Conservation (phyloP, 2,797 vertebrate genomes). For the Parambassis ranga region DNA sequence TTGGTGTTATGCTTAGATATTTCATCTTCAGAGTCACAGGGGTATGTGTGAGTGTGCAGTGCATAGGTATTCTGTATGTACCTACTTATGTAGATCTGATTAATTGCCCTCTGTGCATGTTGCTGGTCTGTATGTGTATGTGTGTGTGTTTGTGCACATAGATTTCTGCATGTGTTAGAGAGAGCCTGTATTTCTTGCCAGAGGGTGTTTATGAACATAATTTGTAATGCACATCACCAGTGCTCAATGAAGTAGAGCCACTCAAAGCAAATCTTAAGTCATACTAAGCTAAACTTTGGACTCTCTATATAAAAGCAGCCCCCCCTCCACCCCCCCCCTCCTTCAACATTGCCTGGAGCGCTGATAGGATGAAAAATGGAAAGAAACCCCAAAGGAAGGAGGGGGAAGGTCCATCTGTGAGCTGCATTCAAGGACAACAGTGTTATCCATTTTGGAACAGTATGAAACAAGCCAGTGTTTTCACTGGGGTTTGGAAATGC, state of each 20-base stretch:
- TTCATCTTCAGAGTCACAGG: constrained; percentile 26
- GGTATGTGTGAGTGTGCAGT: not conserved
- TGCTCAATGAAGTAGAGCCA: constrained; percentile 2
- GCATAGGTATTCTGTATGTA: not conserved
- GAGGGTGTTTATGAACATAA: not conserved
- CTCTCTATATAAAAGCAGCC: constrained; percentile 28
- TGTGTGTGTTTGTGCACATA: not conserved
- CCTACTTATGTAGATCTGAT: not conserved
- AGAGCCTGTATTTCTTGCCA: constrained; percentile 10
- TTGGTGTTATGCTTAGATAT: constrained; percentile 20
- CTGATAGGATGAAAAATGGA: constrained; percentile 73
- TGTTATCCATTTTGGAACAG: constrained; percentile 76
- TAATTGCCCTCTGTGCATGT: not conserved
- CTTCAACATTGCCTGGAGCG: constrained; percentile 66
- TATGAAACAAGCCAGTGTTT: constrained; percentile 78
- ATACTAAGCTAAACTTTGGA: constrained; percentile 43
- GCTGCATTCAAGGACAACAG: constrained; percentile 79
- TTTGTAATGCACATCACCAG: not conserved
- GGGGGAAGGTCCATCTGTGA: constrained; percentile 71
- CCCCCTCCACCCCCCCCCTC: not conserved
- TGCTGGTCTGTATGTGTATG: not conserved
- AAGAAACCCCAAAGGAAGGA: constrained; percentile 61
- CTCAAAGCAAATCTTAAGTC: constrained; percentile 33
- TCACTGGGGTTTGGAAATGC: constrained; percentile 54
- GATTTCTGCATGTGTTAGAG: not conserved